Percentiles rank a stretch among this genome's conserved stretches.
Evolutionary conservation across 2,888 invertebrate species (phyloP).

Genomic region (Drosophila mercatorum): DNA sequence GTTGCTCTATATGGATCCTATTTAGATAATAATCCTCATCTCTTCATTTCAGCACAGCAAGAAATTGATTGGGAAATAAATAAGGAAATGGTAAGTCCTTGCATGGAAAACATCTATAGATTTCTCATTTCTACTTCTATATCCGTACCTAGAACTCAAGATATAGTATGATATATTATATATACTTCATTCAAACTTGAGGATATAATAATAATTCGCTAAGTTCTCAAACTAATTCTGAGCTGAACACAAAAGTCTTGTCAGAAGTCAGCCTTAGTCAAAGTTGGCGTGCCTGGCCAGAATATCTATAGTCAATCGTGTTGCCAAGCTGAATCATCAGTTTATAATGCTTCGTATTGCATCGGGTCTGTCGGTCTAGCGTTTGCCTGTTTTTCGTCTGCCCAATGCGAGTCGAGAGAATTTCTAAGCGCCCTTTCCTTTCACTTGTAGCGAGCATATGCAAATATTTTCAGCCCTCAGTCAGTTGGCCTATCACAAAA

Average conservation of each 20-base stretch:
- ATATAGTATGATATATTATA: too few relatives aligned
- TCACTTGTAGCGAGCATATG: constrained; percentile 38
- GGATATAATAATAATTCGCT: background rate
- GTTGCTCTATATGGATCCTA: background rate
- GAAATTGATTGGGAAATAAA: background rate
- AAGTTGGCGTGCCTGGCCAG: background rate
- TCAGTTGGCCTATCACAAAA: constrained; percentile 65
- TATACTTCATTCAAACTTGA: too few relatives aligned
- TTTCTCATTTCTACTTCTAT: too few relatives aligned
- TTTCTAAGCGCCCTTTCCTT: constrained; percentile 50
- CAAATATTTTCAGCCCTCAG: constrained; percentile 63
- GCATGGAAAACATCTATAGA: background rate
- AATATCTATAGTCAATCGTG: background rate
- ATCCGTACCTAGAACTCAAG: too few relatives aligned
- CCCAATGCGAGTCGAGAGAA: constrained; percentile 46
- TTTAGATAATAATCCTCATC: background rate
- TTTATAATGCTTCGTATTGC: background rate
- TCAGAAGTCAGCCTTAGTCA: background rate
- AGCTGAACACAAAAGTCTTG: background rate
- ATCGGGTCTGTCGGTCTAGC: background rate
- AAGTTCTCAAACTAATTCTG: background rate
- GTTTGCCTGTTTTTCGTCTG: constrained; percentile 4
- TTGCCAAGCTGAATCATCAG: background rate
- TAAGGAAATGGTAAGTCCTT: background rate
- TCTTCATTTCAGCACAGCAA: background rate